Conservation (phyloP, 2,888 invertebrate genomes). For the Penaeus monodon region DNA sequence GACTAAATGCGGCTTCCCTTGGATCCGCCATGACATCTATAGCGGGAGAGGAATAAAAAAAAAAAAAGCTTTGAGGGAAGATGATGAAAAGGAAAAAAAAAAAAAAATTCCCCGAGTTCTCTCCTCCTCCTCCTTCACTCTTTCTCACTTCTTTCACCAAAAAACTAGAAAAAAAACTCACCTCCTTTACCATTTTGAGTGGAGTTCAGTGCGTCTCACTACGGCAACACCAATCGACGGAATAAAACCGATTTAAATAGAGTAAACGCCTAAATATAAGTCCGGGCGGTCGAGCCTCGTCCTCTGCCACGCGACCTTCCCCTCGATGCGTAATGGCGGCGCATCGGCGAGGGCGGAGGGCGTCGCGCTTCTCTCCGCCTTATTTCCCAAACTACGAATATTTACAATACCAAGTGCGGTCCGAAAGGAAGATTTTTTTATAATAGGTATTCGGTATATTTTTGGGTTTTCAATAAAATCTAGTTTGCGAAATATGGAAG, state of each 20-base stretch:
- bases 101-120: too few relatives aligned
- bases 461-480: conserved; percentile 26
- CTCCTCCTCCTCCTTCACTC: too few relatives aligned
- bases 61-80: too few relatives aligned
- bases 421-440: not conserved
- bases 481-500: not conserved
- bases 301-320: too few relatives aligned
- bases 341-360: too few relatives aligned
- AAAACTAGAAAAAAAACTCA: conserved; percentile 15
- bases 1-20: too few relatives aligned
- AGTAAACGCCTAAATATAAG: not conserved
- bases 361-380: not conserved
- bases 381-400: not conserved
- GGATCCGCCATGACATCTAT: too few relatives aligned
- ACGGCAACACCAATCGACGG: not conserved
- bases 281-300: not conserved
- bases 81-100: too few relatives aligned
- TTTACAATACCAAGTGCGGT: not conserved
- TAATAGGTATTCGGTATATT: not conserved
- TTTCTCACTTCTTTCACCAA: not conserved
- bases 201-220: not conserved
- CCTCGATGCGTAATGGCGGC: too few relatives aligned
- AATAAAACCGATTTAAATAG: not conserved
- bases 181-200: conserved; percentile 40
- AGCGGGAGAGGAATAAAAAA: too few relatives aligned